Percentiles rank a stretch among this genome's conserved stretches.
Evolutionary conservation across 2,888 invertebrate genomes (phyloP).

Genomic region (Helobdella robusta): DNA sequence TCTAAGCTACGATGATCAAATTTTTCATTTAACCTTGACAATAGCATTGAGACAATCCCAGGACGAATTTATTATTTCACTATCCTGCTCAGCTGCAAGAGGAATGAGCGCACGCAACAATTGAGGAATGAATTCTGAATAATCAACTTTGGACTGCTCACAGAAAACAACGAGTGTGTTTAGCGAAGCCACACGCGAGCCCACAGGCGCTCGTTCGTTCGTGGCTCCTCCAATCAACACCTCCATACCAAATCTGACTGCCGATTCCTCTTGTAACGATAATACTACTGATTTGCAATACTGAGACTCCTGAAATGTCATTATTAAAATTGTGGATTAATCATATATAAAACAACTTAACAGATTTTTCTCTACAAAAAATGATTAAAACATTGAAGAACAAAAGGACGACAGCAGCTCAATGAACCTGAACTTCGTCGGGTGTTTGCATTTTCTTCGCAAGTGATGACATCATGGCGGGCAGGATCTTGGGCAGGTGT

Average conservation of each 20-base stretch:
- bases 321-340: too few relatives aligned
- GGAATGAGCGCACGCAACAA: constrained; percentile 75
- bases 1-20: not conserved
- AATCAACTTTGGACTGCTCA: constrained; percentile 76
- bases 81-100: constrained; percentile 71
- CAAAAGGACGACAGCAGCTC: too few relatives aligned
- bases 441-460: constrained; percentile 42
- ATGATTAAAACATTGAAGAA: too few relatives aligned
- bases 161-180: constrained; percentile 81
- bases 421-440: constrained; percentile 45
- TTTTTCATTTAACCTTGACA: constrained; percentile 57
- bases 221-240: constrained; percentile 63
- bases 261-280: constrained; percentile 71
- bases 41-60: constrained; percentile 86
- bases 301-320: constrained; percentile 64
- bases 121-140: constrained; percentile 75
- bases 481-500: constrained; percentile 80
- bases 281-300: constrained; percentile 86
- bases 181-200: constrained; percentile 62
- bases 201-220: constrained; percentile 39
- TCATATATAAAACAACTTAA: too few relatives aligned
- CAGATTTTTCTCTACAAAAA: too few relatives aligned
- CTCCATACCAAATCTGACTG: constrained; percentile 76
- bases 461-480: constrained; percentile 59
- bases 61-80: constrained; percentile 69